phyloP scores from a whole-genome alignment of 2,888 invertebrate genomes.

The Bombylius discolor region DNA sequence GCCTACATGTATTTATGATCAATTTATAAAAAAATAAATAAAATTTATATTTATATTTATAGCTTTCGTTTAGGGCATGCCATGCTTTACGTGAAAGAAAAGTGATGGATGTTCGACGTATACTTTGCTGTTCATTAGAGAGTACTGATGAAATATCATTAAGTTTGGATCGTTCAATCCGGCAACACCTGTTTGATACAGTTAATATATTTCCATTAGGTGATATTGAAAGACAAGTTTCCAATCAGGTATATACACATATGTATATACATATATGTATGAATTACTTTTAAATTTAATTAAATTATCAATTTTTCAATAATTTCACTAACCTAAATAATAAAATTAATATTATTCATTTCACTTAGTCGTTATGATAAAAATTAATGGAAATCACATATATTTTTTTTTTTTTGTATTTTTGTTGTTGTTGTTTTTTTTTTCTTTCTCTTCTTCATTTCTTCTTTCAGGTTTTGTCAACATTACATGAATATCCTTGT shows the following conservation, averaged over 20 bases:
- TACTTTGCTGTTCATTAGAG: conserved; percentile 39
- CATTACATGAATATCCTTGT: conserved; percentile 87
- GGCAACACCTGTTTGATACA: conserved; percentile 53
- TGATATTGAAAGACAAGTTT: conserved; percentile 53
- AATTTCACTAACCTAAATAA: conserved; percentile 7
- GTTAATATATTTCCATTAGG: conserved; percentile 56
- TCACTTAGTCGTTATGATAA: neutral
- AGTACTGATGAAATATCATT: conserved; percentile 37
- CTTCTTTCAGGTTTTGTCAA: conserved; percentile 60
- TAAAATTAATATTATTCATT: neutral
- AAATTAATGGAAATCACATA: too few species aligned
- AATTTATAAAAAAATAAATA: too few species aligned
- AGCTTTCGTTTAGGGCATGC: conserved; percentile 63
- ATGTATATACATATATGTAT: neutral
- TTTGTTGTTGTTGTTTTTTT: neutral
- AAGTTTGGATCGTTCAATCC: conserved; percentile 45
- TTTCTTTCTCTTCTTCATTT: conserved; percentile 19
- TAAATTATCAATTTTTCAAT: neutral
- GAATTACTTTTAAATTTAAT: neutral
- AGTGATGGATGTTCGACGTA: conserved; percentile 54
- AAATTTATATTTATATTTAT: conserved; percentile 13
- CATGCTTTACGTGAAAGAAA: conserved; percentile 59
- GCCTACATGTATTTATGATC: too few species aligned
- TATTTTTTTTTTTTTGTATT: neutral
- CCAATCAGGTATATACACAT: conserved; percentile 40